phyloP scores from a whole-genome alignment of 2,888 invertebrate species.

The Notocelia uddmanniana region DNA sequence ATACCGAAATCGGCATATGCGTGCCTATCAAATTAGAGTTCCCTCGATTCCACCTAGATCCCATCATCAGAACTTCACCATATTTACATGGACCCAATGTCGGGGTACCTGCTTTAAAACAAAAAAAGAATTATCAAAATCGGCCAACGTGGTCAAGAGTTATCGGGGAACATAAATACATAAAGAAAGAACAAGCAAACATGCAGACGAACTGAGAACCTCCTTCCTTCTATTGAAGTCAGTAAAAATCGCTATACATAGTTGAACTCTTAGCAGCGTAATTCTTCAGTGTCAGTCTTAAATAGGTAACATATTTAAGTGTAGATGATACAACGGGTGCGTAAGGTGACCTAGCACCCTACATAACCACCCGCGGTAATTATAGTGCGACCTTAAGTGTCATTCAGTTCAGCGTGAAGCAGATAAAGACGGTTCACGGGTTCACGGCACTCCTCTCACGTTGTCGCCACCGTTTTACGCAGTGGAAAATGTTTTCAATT shows the following conservation, averaged over 20 bases:
- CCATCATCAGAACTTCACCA: too few relatives aligned
- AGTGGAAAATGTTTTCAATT: slow-evolving; percentile 1
- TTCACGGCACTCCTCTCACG: slow-evolving; percentile 11
- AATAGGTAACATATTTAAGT: not conserved
- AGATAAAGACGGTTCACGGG: slow-evolving; percentile 18
- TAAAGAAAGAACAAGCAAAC: too few relatives aligned
- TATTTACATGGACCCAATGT: too few relatives aligned
- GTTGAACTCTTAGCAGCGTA: not conserved
- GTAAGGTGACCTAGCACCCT: slow-evolving; percentile 17
- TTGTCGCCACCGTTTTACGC: slow-evolving; percentile 9
- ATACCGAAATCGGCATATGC: too few relatives aligned
- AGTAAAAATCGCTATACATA: not conserved
- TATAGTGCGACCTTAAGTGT: slow-evolving; percentile 31
- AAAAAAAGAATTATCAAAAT: too few relatives aligned
- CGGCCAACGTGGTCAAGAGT: too few relatives aligned
- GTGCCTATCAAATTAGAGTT: too few relatives aligned
- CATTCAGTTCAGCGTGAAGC: slow-evolving; percentile 5
- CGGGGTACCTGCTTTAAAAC: too few relatives aligned
- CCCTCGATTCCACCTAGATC: too few relatives aligned
- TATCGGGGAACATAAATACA: too few relatives aligned
- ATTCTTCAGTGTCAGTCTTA: not conserved
- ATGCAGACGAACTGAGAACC: too few relatives aligned
- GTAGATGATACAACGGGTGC: not conserved
- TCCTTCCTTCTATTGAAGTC: too few relatives aligned
- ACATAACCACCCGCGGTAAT: slow-evolving; percentile 15